Percentiles rank a stretch among this genome's conserved stretches.
Evolutionary conservation across 2,797 vertebrate species (phyloP).

Genomic region (Sebastes cheni): DNA sequence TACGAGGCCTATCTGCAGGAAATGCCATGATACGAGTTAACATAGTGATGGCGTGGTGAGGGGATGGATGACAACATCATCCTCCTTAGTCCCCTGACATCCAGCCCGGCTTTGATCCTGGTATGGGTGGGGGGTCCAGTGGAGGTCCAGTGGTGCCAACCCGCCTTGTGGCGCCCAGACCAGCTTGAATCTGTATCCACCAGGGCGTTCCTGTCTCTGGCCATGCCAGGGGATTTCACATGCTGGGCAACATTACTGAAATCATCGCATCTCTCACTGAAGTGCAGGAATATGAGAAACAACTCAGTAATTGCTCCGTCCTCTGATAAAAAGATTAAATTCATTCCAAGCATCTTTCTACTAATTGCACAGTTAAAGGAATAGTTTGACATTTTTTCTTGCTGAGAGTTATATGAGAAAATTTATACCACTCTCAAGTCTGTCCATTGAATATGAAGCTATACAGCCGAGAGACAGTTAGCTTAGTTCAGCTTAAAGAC

Average conservation of each 20-base stretch:
- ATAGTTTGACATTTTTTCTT: not conserved
- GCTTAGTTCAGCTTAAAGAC: not conserved
- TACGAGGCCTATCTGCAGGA: slow-evolving; percentile 78
- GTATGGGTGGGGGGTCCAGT: slow-evolving; percentile 28
- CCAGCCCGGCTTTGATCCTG: slow-evolving; percentile 63
- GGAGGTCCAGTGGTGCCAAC: slow-evolving; percentile 46
- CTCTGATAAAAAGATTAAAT: slow-evolving; percentile 32
- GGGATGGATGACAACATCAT: slow-evolving; percentile 48
- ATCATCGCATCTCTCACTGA: slow-evolving; percentile 45
- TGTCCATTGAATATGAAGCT: not conserved
- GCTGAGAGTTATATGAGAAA: not conserved
- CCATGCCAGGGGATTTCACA: slow-evolving; percentile 54
- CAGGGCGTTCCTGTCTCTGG: slow-evolving; percentile 59
- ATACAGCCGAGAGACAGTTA: not conserved
- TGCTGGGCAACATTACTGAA: slow-evolving; percentile 25
- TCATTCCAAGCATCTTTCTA: slow-evolving; percentile 6
- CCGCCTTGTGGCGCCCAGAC: slow-evolving; percentile 21
- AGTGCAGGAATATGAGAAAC: slow-evolving; percentile 39
- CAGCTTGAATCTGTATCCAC: slow-evolving; percentile 33
- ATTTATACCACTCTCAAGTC: no score
- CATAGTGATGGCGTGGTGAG: slow-evolving; percentile 41
- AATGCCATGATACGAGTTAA: slow-evolving; percentile 64
- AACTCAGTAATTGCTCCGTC: slow-evolving; percentile 10
- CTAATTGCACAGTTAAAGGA: slow-evolving; percentile 5
- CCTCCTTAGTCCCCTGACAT: slow-evolving; percentile 44